These are phyloP conservation scores for Hystrix cristata DNA, from an alignment of 2,113 vertebrate species.

Conservation along the genomic window DNA sequence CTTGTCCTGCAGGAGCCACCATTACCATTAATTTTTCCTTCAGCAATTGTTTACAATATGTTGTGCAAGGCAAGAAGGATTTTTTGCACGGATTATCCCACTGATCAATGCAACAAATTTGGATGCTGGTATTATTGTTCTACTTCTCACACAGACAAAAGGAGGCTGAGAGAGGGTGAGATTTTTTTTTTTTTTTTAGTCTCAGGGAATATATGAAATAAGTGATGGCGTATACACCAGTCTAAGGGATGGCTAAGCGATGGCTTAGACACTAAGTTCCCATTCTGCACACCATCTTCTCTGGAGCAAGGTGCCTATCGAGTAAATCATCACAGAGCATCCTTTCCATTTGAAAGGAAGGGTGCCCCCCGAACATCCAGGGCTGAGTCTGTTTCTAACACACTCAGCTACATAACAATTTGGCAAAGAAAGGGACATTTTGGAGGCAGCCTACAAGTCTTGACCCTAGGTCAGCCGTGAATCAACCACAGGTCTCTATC, in stretches of 20 bases:
- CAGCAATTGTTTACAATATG: neutral
- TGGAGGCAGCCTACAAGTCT: neutral
- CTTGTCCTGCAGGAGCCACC: neutral
- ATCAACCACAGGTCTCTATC: neutral
- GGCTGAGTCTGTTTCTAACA: neutral
- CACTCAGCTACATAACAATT: neutral
- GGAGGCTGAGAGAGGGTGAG: neutral
- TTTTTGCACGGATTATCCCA: neutral
- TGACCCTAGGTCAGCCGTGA: neutral
- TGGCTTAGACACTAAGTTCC: neutral
- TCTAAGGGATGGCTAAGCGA: no score
- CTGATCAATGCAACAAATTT: neutral
- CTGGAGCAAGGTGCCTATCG: neutral
- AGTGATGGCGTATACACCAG: neutral
- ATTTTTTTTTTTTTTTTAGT: neutral
- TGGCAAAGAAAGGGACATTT: neutral
- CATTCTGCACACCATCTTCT: neutral
- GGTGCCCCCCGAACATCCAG: neutral
- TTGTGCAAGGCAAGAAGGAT: neutral
- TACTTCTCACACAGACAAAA: slow-evolving; percentile 7
- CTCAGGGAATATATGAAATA: neutral
- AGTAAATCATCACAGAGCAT: neutral
- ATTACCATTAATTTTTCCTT: neutral
- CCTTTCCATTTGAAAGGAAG: neutral
- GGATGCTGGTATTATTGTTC: neutral